phyloP scores from a whole-genome alignment of 2,797 vertebrate species.

The Acanthurus tractus region DNA sequence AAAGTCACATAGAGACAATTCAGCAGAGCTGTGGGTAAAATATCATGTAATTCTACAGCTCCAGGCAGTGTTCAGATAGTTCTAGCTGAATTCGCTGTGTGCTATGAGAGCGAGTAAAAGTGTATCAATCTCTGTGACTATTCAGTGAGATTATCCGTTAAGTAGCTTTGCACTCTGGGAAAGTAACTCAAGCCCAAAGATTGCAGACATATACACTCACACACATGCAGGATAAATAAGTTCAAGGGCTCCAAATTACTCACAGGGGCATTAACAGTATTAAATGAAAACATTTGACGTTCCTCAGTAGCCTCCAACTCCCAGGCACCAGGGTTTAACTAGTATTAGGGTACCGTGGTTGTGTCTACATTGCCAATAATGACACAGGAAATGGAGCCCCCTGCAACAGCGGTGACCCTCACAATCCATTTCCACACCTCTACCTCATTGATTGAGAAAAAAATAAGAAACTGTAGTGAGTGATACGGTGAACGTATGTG shows the following conservation, averaged over 20 bases:
- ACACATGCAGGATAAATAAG: constrained; percentile 51
- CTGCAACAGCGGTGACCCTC: constrained; percentile 59
- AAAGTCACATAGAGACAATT: constrained; percentile 50
- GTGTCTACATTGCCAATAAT: constrained; percentile 72
- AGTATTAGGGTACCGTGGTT: constrained; percentile 71
- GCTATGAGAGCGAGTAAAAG: constrained; percentile 32
- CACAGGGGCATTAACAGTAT: constrained; percentile 75
- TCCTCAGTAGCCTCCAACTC: constrained; percentile 69
- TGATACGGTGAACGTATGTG: constrained; percentile 10
- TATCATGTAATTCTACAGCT: constrained; percentile 35
- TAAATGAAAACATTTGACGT: constrained; percentile 83
- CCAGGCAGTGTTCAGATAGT: constrained; percentile 7
- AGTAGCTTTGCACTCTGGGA: constrained; percentile 65
- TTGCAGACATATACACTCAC: constrained; percentile 35
- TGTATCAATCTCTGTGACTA: constrained; percentile 61
- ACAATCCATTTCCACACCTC: constrained; percentile 66
- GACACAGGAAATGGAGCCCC: constrained; percentile 64
- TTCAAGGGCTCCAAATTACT: constrained; percentile 79
- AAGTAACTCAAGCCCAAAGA: constrained; percentile 46
- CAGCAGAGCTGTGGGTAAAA: constrained; percentile 44
- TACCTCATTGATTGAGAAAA: constrained; percentile 65
- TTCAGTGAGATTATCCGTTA: constrained; percentile 61
- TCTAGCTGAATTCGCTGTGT: constrained; percentile 25
- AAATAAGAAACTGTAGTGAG: constrained; percentile 54
- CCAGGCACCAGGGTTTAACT: constrained; percentile 75